Conservation (phyloP, 1,140 invertebrate species). For the Eupeodes corollae region DNA sequence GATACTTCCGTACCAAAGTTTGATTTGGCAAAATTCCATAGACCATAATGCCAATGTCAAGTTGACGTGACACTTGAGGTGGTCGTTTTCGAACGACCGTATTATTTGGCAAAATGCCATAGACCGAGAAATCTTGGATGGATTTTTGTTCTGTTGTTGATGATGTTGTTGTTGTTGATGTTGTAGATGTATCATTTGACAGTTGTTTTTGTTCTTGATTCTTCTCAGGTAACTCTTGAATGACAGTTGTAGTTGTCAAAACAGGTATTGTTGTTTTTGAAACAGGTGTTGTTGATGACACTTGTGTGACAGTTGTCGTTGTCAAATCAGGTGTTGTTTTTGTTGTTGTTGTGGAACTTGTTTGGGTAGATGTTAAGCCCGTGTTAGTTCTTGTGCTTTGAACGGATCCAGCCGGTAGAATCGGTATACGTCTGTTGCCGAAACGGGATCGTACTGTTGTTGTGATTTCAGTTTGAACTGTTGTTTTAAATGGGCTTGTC, state of each 20-base stretch:
- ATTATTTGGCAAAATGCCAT: slow-evolving; percentile 60
- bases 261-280: slow-evolving; percentile 1
- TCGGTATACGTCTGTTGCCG: slow-evolving; percentile 2
- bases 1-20: slow-evolving; percentile 58
- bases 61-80: neutral
- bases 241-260: slow-evolving; percentile 5
- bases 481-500: neutral
- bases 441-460: slow-evolving; percentile 2
- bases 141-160: slow-evolving; percentile 22
- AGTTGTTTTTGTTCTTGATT: neutral
- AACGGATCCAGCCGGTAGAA: neutral
- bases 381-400: neutral
- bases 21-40: slow-evolving; percentile 61
- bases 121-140: slow-evolving; percentile 54
- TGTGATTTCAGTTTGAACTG: neutral
- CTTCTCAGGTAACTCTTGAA: slow-evolving; percentile 3
- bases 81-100: slow-evolving; percentile 61
- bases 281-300: slow-evolving; percentile 6
- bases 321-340: too few relatives aligned
- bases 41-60: slow-evolving; percentile 35
- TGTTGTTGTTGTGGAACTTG: neutral
- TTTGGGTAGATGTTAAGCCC: neutral
- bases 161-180: slow-evolving; percentile 2
- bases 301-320: slow-evolving; percentile 4
- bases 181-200: neutral